phyloP scores from a whole-genome alignment of 2,113 vertebrate genomes.

The Lepus timidus region DNA sequence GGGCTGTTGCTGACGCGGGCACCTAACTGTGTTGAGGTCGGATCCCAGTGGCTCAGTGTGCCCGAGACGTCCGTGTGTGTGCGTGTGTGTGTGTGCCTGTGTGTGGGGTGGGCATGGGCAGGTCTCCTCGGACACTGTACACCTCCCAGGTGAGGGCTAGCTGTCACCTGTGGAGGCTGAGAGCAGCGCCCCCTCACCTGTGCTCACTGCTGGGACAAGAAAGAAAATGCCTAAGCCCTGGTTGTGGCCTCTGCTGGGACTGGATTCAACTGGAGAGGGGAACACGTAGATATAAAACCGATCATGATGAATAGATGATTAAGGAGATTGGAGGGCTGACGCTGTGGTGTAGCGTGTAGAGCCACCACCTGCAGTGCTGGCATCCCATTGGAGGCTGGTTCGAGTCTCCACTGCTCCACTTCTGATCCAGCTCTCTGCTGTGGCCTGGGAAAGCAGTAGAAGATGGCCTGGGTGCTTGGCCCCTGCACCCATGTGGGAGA shows the following conservation, averaged over 20 bases:
- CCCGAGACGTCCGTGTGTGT: neutral
- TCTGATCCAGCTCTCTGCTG: no score
- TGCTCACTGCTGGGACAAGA: neutral
- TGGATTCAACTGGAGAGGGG: neutral
- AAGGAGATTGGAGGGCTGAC: neutral
- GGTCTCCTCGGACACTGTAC: neutral
- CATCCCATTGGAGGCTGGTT: no score
- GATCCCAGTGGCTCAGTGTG: neutral
- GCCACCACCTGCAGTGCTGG: no score
- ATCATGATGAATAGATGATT: neutral
- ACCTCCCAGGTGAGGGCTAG: neutral
- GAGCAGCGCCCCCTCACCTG: rapidly evolving
- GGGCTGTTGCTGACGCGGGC: neutral
- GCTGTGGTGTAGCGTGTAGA: no score
- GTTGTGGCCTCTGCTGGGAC: neutral
- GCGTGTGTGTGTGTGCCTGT: no score
- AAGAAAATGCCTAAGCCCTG: neutral
- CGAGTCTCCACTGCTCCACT: no score
- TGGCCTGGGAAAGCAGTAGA: no score
- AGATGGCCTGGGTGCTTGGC: no score
- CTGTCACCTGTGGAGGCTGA: neutral
- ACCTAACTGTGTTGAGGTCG: neutral
- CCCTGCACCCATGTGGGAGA: no score
- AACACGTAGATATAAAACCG: neutral
- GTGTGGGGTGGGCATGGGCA: rapidly evolving